A percentile compares a stretch with the other conserved stretches of the same genome.
Conservation (phyloP, 2,113 vertebrate genomes). For the Daboia siamensis region DNA sequence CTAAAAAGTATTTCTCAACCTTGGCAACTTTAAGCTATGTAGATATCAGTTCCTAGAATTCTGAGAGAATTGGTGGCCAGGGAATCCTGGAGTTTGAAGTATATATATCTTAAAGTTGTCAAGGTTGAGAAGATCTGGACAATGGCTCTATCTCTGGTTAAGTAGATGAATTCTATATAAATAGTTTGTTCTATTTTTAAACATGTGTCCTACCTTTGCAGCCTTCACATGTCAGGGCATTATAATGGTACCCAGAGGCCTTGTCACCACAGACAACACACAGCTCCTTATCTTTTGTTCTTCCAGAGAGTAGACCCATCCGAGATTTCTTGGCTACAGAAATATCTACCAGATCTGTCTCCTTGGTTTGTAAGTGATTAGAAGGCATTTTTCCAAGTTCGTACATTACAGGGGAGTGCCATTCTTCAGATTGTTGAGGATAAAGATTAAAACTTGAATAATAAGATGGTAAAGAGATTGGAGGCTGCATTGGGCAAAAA, state of each 20-base stretch:
- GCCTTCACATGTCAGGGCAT: conserved; percentile 96
- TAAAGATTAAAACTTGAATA: conserved; percentile 87
- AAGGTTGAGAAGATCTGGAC: not conserved
- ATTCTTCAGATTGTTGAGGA: conserved; percentile 84
- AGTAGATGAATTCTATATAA: not conserved
- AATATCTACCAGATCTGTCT: conserved; percentile 74
- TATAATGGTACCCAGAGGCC: conserved; percentile 97
- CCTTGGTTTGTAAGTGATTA: conserved; percentile 77
- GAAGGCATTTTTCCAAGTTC: conserved; percentile 84
- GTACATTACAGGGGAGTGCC: conserved; percentile 84
- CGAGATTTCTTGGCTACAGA: conserved; percentile 81
- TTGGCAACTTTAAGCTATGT: not conserved
- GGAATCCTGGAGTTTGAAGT: not conserved
- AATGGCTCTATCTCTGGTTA: not conserved
- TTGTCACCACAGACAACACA: conserved; percentile 98
- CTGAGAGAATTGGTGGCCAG: not conserved
- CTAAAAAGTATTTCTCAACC: not conserved
- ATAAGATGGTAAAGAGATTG: conserved; percentile 79
- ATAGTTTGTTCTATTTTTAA: not conserved
- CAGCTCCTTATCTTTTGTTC: conserved; percentile 90
- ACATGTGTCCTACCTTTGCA: conserved; percentile 91
- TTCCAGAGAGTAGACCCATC: conserved; percentile 71
- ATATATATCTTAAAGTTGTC: not conserved
- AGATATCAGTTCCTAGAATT: not conserved
- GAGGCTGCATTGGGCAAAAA: conserved; percentile 81